Conservation (phyloP, 2,113 vertebrate species). For the Archocentrus centrarchus region DNA sequence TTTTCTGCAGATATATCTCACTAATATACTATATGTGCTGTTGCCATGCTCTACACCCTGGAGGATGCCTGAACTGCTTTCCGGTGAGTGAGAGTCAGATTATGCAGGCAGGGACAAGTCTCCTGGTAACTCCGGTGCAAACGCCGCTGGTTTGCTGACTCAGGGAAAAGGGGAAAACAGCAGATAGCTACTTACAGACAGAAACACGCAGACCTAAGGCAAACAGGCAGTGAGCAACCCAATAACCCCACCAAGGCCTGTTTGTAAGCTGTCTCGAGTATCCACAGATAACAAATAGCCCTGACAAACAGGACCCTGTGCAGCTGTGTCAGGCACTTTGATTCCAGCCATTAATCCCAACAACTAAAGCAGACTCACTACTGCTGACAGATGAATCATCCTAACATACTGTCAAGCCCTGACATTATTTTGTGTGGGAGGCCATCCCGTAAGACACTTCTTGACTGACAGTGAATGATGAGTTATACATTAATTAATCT, state of each 20-base stretch:
- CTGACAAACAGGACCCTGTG: not conserved
- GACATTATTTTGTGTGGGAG: not conserved
- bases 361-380: not conserved
- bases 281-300: not conserved
- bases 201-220: not conserved
- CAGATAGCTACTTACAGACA: slow-evolving; percentile 19
- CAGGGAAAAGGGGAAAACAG: slow-evolving; percentile 23
- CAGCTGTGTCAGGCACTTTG: not conserved
- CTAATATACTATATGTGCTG: too few relatives aligned
- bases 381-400: slow-evolving; percentile 20
- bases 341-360: not conserved
- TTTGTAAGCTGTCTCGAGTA: not conserved
- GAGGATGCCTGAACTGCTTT: slow-evolving; percentile 18
- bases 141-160: slow-evolving; percentile 55
- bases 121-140: slow-evolving; percentile 34
- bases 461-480: not conserved
- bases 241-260: not conserved
- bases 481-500: not conserved
- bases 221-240: not conserved
- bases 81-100: slow-evolving; percentile 17
- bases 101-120: slow-evolving; percentile 62
- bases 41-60: not conserved
- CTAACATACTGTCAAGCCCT: not conserved
- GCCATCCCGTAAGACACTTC: not conserved
- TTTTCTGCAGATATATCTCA: not conserved